Evolutionary conservation across 53 echinoderm and acorn worm species (phyloP), one percentile per base, ranked within the genome.

Genomic region (Apostichopus leukothele): DNA sequence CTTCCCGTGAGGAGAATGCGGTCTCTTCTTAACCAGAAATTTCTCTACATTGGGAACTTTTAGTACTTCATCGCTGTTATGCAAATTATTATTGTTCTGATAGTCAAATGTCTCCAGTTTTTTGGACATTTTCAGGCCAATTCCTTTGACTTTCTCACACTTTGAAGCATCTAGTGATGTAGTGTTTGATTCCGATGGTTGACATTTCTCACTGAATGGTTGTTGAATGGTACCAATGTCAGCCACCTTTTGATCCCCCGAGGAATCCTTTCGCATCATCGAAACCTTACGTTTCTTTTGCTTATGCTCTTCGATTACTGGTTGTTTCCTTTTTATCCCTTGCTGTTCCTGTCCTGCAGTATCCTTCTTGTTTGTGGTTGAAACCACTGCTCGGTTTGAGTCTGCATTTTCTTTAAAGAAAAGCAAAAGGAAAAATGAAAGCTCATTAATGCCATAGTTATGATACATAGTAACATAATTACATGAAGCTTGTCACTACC

Each of bases 51-150:
- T 87, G 27, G 88, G 88, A 21, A 87, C 88, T 74, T 75, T 74
- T 5, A 87, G 75, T 52, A 87, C 53, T 50, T 74, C 75, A 3
- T 74, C 88, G 18, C 75, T n/a, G 75, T 50, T 52, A 22, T 87
- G 75, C 3, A 86, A 18, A 53, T 87, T 75, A 57, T 83, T 83
- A 22, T 67, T 85, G 51, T 87, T 87, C 52, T 87, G 74, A 59
- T 87, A 87, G 53, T 87, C 75, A 75, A 87, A 87, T 11, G 88
- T 87, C 60, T 87, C 74, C n/a, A 87, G 75, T 53, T 87, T 87
- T 75, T 74, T 75, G 54, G 88, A 52, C 88, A 75, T 52, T 87
- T 87, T 87, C 0, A 52, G 71, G 75, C 51, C 59, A 14, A 26
- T 19, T 86, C 19, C 55, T 39, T 66, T 67, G 5, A 22, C 19